Base-by-base conservation (phyloP, 2,888 invertebrate genomes). In the Palloptera scutellata region DNA sequence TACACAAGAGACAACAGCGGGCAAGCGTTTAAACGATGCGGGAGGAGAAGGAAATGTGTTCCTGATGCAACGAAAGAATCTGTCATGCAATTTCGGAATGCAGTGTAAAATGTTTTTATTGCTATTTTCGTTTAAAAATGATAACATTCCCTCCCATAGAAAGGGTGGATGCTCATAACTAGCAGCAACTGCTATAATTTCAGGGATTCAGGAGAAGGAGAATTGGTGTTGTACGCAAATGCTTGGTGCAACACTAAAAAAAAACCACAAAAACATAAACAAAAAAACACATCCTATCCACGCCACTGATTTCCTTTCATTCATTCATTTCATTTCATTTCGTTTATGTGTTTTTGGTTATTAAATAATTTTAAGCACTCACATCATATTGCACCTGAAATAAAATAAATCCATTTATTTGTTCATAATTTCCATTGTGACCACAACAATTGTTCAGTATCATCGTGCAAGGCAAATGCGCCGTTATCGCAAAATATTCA, bases 331-430 rank as follows among this genome's bases (percentile, higher is more conserved):
- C 42, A 51, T 61, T n/a, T 48, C n/a, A n/a, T n/a, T n/a, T n/a
- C n/a, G 45, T 64, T 51, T 57, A 40, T 52, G 1, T 10, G 9
- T 51, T 48, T 57, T 58, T 64, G 45, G 13, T 15, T 48, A 15
- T 13, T 42, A 61, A 53, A 42, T 19, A 42, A 40, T 42, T 20
- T 13, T 53, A 65, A 62, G 54, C 62, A 60, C 66, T 64, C 41
- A 11, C 55, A 30, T 57, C 64, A 58, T 40, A 51, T 51, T 45
- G 15, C 63, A 63, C 54, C 63, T 54, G 63, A 42, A 63, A 55
- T 70, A 68, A 64, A 70, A 70, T 70, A 68, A 68, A 68, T 70
- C 62, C 71, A 65, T 69, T 68, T 71, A 68, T 69, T 69, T 69
- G 62, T 51, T 68, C 59, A 67, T 71, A 67, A 71, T 71, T 67